Evolutionary conservation across 2,888 invertebrate species (phyloP).

Genomic region (Hoplodrina ambigua): DNA sequence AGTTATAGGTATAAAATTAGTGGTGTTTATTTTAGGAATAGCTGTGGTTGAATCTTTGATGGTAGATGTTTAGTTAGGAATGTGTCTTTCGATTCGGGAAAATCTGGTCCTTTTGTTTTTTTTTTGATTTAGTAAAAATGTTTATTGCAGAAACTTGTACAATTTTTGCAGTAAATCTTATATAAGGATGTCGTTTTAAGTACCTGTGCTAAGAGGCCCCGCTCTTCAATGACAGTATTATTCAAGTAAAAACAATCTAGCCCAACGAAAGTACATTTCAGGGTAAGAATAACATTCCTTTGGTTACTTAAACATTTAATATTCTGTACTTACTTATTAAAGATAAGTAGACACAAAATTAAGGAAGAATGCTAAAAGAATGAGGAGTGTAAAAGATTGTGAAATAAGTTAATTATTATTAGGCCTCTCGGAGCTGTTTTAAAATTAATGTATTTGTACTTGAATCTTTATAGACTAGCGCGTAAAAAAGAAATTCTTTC

Average conservation of each 20-base stretch:
- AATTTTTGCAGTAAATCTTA: too few species aligned
- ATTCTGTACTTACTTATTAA: conserved; percentile 37
- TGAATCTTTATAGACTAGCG: conserved; percentile 25
- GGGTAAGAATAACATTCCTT: conserved; percentile 17
- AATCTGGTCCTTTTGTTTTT: too few species aligned
- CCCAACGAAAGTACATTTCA: neutral
- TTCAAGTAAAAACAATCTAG: neutral
- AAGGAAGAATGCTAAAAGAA: conserved; percentile 33
- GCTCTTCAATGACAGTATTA: too few species aligned
- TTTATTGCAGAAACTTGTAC: too few species aligned
- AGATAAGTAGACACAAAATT: conserved; percentile 38
- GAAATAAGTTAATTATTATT: conserved; percentile 48
- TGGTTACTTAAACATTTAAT: conserved; percentile 23
- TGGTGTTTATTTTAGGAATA: conserved; percentile 14
- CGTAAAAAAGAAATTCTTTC: conserved; percentile 16
- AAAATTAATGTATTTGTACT: conserved; percentile 46
- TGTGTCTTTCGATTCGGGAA: too few species aligned
- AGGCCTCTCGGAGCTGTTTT: conserved; percentile 25
- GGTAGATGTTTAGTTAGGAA: neutral
- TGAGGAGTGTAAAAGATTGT: conserved; percentile 39
- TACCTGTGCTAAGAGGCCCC: too few species aligned
- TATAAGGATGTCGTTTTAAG: too few species aligned
- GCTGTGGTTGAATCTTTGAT: neutral
- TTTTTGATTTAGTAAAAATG: too few species aligned
- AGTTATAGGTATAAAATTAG: conserved; percentile 22